These are phyloP conservation scores for Ondatra zibethicus DNA, from an alignment of 2,113 vertebrate genomes.

Conservation along the genomic window DNA sequence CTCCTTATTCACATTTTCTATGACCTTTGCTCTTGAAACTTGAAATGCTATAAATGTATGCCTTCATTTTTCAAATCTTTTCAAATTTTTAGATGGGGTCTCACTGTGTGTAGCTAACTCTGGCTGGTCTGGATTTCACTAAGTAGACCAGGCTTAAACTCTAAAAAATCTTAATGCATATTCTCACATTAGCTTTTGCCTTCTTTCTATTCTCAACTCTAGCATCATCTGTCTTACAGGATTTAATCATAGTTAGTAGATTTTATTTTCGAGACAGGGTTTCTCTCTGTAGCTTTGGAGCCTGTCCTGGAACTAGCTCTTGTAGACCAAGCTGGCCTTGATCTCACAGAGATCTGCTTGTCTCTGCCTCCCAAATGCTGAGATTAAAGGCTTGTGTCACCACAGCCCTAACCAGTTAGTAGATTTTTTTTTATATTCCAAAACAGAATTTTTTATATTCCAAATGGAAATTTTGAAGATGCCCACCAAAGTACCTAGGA, in stretches of 20 bases:
- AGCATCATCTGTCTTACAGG: constrained; percentile 42
- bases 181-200: constrained; percentile 65
- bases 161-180: constrained; percentile 44
- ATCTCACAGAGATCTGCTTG: too few relatives aligned
- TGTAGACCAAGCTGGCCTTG: too few relatives aligned
- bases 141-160: neutral
- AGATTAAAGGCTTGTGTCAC: too few relatives aligned
- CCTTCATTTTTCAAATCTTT: constrained; percentile 54
- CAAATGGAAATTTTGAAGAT: constrained; percentile 61
- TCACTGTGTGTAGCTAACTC: neutral
- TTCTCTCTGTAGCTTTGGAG: too few relatives aligned
- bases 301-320: too few relatives aligned
- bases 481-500: constrained; percentile 46
- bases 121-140: neutral
- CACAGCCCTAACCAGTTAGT: constrained; percentile 3
- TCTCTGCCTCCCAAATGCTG: too few relatives aligned
- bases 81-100: neutral
- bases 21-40: neutral
- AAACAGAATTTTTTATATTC: constrained; percentile 64
- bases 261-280: neutral
- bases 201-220: constrained; percentile 52
- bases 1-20: neutral
- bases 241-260: constrained; percentile 60
- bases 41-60: neutral
- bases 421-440: constrained; percentile 59